Evolutionary conservation across 2,888 invertebrate species (phyloP).

Genomic region (Nephrotoma flavescens): DNA sequence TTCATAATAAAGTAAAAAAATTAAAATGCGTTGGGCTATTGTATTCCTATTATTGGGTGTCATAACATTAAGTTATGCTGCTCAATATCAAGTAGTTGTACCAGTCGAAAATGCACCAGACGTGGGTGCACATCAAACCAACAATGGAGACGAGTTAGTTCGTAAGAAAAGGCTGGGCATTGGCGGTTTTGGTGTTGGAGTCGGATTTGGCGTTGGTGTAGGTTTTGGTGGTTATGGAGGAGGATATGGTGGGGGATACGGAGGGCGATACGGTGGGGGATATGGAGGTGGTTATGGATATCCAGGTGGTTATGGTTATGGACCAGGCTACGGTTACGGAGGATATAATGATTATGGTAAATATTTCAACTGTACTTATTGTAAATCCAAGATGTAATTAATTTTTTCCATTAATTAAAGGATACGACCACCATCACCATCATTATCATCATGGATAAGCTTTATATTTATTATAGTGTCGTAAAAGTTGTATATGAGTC

Average conservation of each 20-base stretch:
- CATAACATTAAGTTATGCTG: neutral
- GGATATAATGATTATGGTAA: neutral
- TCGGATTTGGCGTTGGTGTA: neutral
- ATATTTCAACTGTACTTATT: neutral
- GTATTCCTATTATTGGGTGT: neutral
- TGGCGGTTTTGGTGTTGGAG: neutral
- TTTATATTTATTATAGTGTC: neutral
- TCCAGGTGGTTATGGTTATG: neutral
- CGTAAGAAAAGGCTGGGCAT: neutral
- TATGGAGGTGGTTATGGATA: neutral
- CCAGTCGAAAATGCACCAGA: neutral
- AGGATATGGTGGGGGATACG: neutral
- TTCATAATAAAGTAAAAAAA: neutral
- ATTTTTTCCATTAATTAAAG: neutral
- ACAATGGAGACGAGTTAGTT: neutral
- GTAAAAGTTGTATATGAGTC: neutral
- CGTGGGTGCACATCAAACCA: neutral
- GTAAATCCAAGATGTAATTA: neutral
- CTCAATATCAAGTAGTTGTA: neutral
- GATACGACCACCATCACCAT: neutral
- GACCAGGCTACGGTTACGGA: neutral
- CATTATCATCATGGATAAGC: neutral
- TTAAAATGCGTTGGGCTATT: neutral
- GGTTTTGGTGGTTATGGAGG: neutral
- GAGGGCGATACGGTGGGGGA: neutral